Evolutionary conservation across 2,888 invertebrate species (phyloP).

Genomic region (Eucriotettix oculatus): DNA sequence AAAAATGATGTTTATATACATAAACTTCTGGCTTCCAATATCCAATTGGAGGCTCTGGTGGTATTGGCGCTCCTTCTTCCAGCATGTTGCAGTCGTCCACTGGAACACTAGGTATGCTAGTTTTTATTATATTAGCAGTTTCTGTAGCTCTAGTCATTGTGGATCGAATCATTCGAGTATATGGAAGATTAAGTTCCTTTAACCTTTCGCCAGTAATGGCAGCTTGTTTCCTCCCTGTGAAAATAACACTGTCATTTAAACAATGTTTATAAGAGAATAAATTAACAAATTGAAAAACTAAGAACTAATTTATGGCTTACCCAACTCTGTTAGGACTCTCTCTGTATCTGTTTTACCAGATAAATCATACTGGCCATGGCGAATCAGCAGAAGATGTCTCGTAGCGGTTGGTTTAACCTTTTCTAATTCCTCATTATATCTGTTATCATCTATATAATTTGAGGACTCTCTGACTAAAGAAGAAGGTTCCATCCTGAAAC

Average conservation of each 20-base stretch:
- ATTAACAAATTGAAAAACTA: background rate
- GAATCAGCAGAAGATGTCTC: constrained; percentile 74
- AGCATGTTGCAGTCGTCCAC: constrained; percentile 55
- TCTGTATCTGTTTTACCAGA: constrained; percentile 54
- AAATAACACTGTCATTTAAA: constrained; percentile 3
- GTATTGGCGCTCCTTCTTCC: constrained; percentile 86
- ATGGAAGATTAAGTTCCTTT: constrained; percentile 58
- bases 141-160: constrained; percentile 90
- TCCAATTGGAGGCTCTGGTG: constrained; percentile 80
- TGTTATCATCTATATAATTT: constrained; percentile 42
- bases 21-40: constrained; percentile 72
- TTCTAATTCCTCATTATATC: constrained; percentile 47
- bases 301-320: constrained; percentile 26
- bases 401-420: constrained; percentile 41
- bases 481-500: constrained; percentile 51
- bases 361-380: constrained; percentile 89
- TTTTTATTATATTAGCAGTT: constrained; percentile 69
- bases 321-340: constrained; percentile 61
- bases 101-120: constrained; percentile 39
- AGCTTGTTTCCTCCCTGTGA: constrained; percentile 68
- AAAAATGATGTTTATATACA: constrained; percentile 31
- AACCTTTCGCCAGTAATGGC: constrained; percentile 59
- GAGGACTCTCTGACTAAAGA: constrained; percentile 45
- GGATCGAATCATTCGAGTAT: constrained; percentile 64
- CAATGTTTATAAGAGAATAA: constrained; percentile 2